phyloP scores from a whole-genome alignment of 1,140 invertebrate genomes.

The Drosophila auraria region DNA sequence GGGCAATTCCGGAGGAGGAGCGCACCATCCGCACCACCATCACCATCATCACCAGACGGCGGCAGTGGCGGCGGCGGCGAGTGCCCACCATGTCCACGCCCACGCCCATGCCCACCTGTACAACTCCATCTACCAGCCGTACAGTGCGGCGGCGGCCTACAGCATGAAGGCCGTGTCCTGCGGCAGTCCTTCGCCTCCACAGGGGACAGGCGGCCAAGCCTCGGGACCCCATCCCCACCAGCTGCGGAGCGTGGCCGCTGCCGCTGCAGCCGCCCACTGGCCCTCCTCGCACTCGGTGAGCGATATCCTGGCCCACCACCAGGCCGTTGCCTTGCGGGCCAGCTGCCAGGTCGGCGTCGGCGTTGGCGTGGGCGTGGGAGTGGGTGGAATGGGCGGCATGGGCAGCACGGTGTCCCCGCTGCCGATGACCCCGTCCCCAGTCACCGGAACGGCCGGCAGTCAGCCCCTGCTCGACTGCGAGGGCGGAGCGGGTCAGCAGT shows the following conservation, averaged over 20 bases:
- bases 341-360: conserved; percentile 71
- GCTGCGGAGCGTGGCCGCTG: conserved; percentile 66
- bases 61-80: conserved; percentile 68
- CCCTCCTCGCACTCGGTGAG: conserved; percentile 89
- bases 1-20: conserved; percentile 20
- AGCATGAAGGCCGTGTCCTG: conserved; percentile 84
- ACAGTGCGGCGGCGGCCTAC: conserved; percentile 85
- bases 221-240: conserved; percentile 73
- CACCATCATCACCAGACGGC: conserved; percentile 84
- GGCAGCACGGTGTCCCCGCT: conserved; percentile 70
- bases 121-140: conserved; percentile 87
- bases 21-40: conserved; percentile 64
- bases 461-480: conserved; percentile 67
- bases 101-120: conserved; percentile 87
- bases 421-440: conserved; percentile 78
- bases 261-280: conserved; percentile 84
- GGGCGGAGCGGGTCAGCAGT: conserved; percentile 85
- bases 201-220: conserved; percentile 59
- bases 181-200: conserved; percentile 84
- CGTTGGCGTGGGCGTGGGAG: conserved; percentile 36
- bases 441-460: conserved; percentile 59
- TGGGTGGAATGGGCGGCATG: conserved; percentile 45
- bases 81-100: conserved; percentile 85
- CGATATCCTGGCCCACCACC: conserved; percentile 88
- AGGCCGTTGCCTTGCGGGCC: conserved; percentile 78